Evolutionary conservation across 2,797 vertebrate species (phyloP).

Genomic region (Microctenopoma lineatum): DNA sequence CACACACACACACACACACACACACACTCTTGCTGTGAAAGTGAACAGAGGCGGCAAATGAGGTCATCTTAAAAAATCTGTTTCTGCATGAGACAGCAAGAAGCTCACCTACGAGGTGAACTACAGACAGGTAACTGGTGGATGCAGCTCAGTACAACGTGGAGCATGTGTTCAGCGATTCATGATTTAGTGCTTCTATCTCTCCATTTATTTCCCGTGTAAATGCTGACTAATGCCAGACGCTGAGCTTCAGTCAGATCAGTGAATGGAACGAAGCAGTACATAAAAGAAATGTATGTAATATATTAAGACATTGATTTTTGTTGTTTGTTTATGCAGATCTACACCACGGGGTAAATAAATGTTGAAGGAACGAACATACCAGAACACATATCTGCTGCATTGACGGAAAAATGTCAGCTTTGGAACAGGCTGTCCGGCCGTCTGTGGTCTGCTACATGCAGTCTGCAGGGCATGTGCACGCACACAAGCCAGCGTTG

Average conservation of each 20-base stretch:
- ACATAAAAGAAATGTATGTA: background rate
- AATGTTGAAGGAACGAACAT: conserved; percentile 21
- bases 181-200: conserved; percentile 16
- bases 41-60: conserved; percentile 52
- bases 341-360: background rate
- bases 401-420: conserved; percentile 27
- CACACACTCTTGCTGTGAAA: conserved; percentile 9
- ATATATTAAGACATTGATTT: background rate
- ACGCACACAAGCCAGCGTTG: conserved; percentile 59
- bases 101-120: conserved; percentile 27
- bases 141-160: conserved; percentile 5
- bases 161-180: conserved; percentile 21
- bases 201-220: background rate
- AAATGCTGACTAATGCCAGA: conserved; percentile 19
- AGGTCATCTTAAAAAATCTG: conserved; percentile 53
- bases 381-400: conserved; percentile 17
- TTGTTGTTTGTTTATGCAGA: background rate
- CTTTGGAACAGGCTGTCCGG: conserved; percentile 63
- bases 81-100: conserved; percentile 38
- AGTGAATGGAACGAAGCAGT: background rate
- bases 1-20: conserved; percentile 21
- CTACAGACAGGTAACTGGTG: conserved; percentile 11
- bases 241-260: background rate
- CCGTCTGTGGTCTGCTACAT: conserved; percentile 74
- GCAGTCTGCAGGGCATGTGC: conserved; percentile 54